phyloP scores from a whole-genome alignment of 2,888 invertebrate species.

The Microplitis manilae region DNA sequence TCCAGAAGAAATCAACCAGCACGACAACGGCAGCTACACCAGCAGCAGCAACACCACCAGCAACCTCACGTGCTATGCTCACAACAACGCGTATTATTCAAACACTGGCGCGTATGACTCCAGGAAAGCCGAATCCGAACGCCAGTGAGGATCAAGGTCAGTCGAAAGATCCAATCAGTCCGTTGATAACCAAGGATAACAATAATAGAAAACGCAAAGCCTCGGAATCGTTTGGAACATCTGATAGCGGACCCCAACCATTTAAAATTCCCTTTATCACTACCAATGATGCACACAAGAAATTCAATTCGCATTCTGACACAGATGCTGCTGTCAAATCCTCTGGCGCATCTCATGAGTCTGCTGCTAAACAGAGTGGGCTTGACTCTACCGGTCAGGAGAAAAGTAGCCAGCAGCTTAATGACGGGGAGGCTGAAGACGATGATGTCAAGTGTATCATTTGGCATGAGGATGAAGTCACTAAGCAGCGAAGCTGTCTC shows the following conservation, averaged over 20 bases:
- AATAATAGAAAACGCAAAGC: slow-evolving; percentile 60
- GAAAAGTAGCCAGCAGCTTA: slow-evolving; percentile 14
- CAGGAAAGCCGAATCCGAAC: slow-evolving; percentile 53
- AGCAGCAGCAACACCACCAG: slow-evolving; percentile 47
- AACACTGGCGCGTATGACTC: slow-evolving; percentile 65
- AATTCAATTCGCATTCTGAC: slow-evolving; percentile 51
- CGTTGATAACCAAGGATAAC: slow-evolving; percentile 20
- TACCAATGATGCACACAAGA: slow-evolving; percentile 39
- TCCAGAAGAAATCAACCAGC: neutral
- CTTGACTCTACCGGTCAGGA: slow-evolving; percentile 24
- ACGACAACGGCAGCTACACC: slow-evolving; percentile 21
- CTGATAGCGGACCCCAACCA: slow-evolving; percentile 52
- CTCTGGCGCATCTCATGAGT: slow-evolving; percentile 10
- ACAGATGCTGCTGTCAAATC: slow-evolving; percentile 46
- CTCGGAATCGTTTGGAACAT: slow-evolving; percentile 55
- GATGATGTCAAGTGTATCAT: slow-evolving; percentile 65
- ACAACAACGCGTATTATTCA: slow-evolving; percentile 67
- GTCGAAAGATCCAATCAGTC: slow-evolving; percentile 42
- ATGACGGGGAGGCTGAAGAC: slow-evolving; percentile 48
- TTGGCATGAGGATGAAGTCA: slow-evolving; percentile 63
- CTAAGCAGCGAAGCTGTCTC: slow-evolving; percentile 63
- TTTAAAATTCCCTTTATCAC: slow-evolving; percentile 61
- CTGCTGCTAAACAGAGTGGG: neutral
- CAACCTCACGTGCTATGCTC: slow-evolving; percentile 62
- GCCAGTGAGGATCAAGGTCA: slow-evolving; percentile 43